These are phyloP conservation scores for Centropus unirufus DNA, from an alignment of 2,113 vertebrate genomes.

Conservation along the genomic window DNA sequence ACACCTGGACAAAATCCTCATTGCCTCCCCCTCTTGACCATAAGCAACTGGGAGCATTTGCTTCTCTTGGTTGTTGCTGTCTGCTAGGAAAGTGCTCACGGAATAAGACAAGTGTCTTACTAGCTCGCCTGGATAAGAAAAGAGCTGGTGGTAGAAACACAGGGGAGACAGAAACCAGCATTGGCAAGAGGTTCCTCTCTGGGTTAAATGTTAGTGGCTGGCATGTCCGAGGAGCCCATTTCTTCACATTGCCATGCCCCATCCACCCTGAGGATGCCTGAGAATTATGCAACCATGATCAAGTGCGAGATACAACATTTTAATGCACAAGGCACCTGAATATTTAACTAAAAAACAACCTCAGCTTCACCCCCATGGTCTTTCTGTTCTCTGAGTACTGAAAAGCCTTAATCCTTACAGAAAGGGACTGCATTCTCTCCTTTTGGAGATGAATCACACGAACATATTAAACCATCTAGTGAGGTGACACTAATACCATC, in stretches of 20 bases:
- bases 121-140: background rate
- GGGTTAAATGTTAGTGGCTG: background rate
- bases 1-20: background rate
- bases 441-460: background rate
- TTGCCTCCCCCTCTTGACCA: background rate
- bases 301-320: background rate
- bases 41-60: background rate
- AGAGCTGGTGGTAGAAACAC: background rate
- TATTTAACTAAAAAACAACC: background rate
- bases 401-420: background rate
- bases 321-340: background rate
- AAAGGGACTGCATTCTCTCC: background rate
- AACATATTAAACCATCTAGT: background rate
- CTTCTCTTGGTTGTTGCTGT: background rate
- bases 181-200: background rate
- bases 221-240: background rate
- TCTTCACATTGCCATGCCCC: background rate
- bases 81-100: background rate
- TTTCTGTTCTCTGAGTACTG: background rate
- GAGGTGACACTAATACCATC: background rate
- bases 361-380: background rate
- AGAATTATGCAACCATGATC: background rate
- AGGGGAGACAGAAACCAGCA: background rate
- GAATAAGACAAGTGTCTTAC: background rate
- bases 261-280: accelerated